These are phyloP conservation scores for Pseudomyrmex gracilis DNA, from an alignment of 1,140 invertebrate species.

Conservation along the genomic window DNA sequence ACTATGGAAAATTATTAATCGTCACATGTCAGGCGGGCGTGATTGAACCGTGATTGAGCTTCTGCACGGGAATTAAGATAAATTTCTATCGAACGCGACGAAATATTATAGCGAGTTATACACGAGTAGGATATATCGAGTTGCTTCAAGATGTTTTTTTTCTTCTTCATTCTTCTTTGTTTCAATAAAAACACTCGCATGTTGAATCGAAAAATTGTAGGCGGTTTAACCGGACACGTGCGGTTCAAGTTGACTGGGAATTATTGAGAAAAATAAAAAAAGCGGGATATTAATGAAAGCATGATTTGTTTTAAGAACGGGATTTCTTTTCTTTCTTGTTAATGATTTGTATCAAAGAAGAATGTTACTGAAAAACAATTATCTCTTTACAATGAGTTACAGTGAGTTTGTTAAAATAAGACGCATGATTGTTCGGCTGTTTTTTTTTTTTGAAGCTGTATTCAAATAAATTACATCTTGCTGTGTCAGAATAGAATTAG, in stretches of 20 bases:
- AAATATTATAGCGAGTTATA: slow-evolving; percentile 13
- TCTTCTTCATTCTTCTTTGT: not conserved
- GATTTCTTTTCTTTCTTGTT: not conserved
- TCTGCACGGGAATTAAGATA: slow-evolving; percentile 44
- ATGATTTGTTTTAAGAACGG: not conserved
- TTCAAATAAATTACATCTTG: not conserved
- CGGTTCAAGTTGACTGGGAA: slow-evolving; percentile 42
- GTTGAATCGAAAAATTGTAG: slow-evolving; percentile 43
- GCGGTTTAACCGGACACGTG: slow-evolving; percentile 29
- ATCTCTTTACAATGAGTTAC: not conserved
- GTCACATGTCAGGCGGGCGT: slow-evolving; percentile 31
- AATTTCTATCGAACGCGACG: slow-evolving; percentile 49
- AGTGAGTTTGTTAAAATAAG: no score
- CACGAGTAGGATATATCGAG: not conserved
- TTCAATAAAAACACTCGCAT: slow-evolving; percentile 32
- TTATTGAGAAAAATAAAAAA: slow-evolving; percentile 1
- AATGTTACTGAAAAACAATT: not conserved
- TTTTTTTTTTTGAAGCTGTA: not conserved
- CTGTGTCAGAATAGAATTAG: no score
- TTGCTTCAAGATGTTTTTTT: not conserved
- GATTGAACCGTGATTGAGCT: slow-evolving; percentile 59
- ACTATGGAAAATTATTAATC: slow-evolving; percentile 72
- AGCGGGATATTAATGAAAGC: not conserved
- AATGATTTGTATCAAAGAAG: no score
- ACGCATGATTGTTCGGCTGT: no score